phyloP scores from a whole-genome alignment of 1,140 invertebrate species.

The Nixonia krombeini region DNA sequence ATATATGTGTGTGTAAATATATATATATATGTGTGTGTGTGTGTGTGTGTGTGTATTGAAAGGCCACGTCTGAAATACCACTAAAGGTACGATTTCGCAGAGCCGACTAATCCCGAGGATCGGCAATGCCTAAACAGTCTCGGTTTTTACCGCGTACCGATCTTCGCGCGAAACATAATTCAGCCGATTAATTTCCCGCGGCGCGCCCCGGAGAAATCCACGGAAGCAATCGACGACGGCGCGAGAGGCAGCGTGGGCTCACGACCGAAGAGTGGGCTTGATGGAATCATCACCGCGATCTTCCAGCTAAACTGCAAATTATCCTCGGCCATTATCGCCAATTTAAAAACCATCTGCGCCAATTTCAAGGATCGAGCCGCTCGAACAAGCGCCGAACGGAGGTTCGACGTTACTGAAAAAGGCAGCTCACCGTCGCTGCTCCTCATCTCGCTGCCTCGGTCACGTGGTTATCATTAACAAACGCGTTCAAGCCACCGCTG shows the following conservation, averaged over 20 bases:
- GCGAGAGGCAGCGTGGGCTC: slow-evolving; percentile 19
- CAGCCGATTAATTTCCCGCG: slow-evolving; percentile 40
- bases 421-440: too few relatives aligned
- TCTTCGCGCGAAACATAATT: slow-evolving; percentile 33
- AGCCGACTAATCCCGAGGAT: slow-evolving; percentile 26
- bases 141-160: slow-evolving; percentile 20
- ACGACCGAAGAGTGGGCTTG: slow-evolving; percentile 27
- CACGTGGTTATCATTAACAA: too few relatives aligned
- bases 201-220: slow-evolving; percentile 30
- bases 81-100: background rate
- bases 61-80: too few relatives aligned
- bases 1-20: too few relatives aligned
- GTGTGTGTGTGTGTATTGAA: too few relatives aligned
- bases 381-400: too few relatives aligned
- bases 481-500: too few relatives aligned
- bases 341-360: slow-evolving; percentile 39
- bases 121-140: slow-evolving; percentile 16
- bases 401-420: too few relatives aligned
- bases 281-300: slow-evolving; percentile 36
- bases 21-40: too few relatives aligned
- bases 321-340: slow-evolving; percentile 36
- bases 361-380: slow-evolving; percentile 27
- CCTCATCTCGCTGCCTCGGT: too few relatives aligned
- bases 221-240: slow-evolving; percentile 16
- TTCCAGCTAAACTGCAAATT: slow-evolving; percentile 33